These are phyloP conservation scores for Botia kubotai DNA, from an alignment of 2,797 vertebrate species.

Conservation along the genomic window DNA sequence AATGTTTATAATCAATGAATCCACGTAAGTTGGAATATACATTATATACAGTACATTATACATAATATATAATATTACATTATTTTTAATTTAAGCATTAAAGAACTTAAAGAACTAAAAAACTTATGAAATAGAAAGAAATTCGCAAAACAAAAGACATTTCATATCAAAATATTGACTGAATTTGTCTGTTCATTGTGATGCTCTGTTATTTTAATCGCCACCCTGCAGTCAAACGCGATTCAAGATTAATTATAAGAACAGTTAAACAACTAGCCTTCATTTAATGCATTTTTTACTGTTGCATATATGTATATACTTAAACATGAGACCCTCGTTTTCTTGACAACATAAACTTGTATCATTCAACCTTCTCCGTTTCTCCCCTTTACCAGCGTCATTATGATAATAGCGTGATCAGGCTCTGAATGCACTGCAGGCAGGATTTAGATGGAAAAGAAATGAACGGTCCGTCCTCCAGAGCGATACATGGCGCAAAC, in stretches of 20 bases:
- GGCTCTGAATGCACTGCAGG: background rate
- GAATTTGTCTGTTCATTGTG: background rate
- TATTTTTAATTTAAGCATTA: no score
- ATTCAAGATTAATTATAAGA: background rate
- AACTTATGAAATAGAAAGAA: background rate
- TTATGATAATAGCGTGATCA: constrained; percentile 32
- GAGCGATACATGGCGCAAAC: constrained; percentile 19
- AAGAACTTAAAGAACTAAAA: no score
- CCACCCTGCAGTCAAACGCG: background rate
- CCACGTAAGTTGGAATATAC: no score
- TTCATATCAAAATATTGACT: background rate
- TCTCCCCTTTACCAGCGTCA: constrained; percentile 43
- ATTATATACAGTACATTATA: no score
- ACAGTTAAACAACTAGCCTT: background rate
- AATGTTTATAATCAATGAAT: no score
- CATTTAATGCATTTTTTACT: no score
- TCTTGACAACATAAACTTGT: background rate
- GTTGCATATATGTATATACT: background rate
- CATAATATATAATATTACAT: no score
- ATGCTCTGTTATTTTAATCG: constrained; percentile 8
- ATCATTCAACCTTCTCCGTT: background rate
- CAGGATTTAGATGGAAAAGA: background rate
- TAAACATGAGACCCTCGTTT: background rate
- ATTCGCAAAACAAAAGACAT: background rate
- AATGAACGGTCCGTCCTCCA: constrained; percentile 18